Evolutionary conservation across 2,888 invertebrate species (phyloP).

Genomic region (Phortica okadai): DNA sequence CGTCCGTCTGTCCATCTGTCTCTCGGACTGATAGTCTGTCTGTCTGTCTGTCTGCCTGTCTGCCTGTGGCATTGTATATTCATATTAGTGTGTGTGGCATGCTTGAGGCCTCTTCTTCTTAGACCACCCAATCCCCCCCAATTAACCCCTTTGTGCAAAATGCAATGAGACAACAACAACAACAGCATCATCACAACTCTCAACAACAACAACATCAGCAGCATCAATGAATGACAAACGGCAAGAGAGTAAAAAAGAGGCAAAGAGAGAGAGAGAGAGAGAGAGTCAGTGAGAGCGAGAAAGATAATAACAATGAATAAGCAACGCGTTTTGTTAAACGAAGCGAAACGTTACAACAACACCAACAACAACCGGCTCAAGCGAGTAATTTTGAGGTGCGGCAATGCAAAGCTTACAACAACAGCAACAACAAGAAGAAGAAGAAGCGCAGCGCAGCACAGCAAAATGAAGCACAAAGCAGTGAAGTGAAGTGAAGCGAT

Average conservation of each 20-base stretch:
- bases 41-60: neutral
- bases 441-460: neutral
- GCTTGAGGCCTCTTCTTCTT: neutral
- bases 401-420: conserved; percentile 36
- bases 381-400: conserved; percentile 18
- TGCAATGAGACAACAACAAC: too few relatives aligned
- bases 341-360: conserved; percentile 34
- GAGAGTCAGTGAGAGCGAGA: conserved; percentile 43
- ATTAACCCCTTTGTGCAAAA: too few relatives aligned
- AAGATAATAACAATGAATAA: conserved; percentile 23
- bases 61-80: neutral
- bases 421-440: conserved; percentile 31
- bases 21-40: neutral
- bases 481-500: neutral
- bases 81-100: neutral
- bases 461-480: neutral
- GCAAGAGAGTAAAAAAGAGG: conserved; percentile 28
- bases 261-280: conserved; percentile 41
- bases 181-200: neutral
- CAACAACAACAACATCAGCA: neutral
- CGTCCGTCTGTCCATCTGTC: neutral
- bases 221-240: conserved; percentile 28
- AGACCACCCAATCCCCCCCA: too few relatives aligned
- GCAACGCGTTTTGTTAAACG: conserved; percentile 20
- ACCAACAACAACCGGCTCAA: conserved; percentile 35